Conservation (phyloP, 2,797 vertebrate species). For the Galagoides demidoff region DNA sequence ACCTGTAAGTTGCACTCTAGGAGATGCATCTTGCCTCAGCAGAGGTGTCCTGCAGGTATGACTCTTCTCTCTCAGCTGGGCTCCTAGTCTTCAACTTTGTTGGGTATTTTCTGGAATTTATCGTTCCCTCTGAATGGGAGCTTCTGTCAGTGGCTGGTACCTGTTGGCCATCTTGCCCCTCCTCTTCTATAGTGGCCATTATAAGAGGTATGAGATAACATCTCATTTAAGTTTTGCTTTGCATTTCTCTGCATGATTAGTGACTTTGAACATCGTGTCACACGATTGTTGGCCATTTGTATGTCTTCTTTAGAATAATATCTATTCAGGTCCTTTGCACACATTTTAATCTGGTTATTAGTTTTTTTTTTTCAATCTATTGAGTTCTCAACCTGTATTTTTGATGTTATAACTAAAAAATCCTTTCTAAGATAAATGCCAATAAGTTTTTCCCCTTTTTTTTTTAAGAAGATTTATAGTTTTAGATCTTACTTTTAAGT, state of each 20-base stretch:
- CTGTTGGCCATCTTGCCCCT: no score
- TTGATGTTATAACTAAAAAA: not conserved
- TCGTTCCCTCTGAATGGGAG: no score
- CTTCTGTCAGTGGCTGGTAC: no score
- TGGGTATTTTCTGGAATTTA: no score
- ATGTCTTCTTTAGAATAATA: not conserved
- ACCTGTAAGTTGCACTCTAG: no score
- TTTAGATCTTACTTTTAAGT: not conserved
- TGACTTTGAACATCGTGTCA: not conserved
- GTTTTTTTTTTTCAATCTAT: not conserved
- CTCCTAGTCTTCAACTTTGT: no score
- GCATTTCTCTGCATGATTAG: not conserved
- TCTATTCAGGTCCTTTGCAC: not conserved
- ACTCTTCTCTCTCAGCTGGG: no score
- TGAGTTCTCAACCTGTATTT: not conserved
- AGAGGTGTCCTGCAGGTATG: no score
- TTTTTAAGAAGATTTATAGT: not conserved
- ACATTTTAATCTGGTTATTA: not conserved
- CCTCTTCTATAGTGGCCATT: no score
- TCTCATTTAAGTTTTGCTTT: not conserved
- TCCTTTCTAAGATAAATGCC: not conserved
- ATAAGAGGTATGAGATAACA: not conserved
- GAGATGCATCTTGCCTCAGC: no score
- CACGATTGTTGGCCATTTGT: not conserved
- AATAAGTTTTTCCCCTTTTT: not conserved